phyloP scores from a whole-genome alignment of 2,888 invertebrate genomes.

The Drosophila mercatorum region DNA sequence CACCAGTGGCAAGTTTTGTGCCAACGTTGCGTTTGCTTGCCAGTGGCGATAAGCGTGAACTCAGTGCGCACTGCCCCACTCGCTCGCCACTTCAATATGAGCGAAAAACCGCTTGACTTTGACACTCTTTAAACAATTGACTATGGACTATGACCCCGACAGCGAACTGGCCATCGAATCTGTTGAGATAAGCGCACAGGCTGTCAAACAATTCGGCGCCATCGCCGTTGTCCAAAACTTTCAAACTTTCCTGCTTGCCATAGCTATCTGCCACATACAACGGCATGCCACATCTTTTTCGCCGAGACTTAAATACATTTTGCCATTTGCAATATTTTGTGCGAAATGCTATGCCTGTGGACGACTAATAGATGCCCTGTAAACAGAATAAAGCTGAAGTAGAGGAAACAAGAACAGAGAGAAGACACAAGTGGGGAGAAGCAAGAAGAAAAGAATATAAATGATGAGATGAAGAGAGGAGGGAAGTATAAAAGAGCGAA shows the following conservation, averaged over 20 bases:
- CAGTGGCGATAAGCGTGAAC: constrained; percentile 63
- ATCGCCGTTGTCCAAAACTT: constrained; percentile 44
- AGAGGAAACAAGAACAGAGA: neutral
- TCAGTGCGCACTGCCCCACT: neutral
- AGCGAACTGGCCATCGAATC: constrained; percentile 54
- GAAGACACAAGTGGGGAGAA: neutral
- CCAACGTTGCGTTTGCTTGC: constrained; percentile 75
- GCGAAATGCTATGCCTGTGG: neutral
- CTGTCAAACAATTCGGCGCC: constrained; percentile 62
- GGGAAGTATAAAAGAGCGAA: neutral
- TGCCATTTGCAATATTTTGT: constrained; percentile 10
- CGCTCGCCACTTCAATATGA: constrained; percentile 17
- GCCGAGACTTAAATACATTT: constrained; percentile 11
- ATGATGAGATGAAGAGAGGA: neutral
- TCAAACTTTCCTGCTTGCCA: constrained; percentile 34
- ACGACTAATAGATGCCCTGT: neutral
- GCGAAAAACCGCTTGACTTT: constrained; percentile 71
- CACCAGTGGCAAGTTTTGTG: constrained; percentile 69
- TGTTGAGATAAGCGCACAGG: constrained; percentile 64
- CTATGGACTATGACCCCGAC: constrained; percentile 29
- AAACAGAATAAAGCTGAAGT: neutral
- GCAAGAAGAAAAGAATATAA: neutral
- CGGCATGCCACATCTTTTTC: constrained; percentile 7
- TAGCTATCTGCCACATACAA: constrained; percentile 11
- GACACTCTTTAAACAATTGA: constrained; percentile 78